A percentile compares a stretch with the other conserved stretches of the same genome.
Evolutionary conservation across 2,113 vertebrate species (phyloP).

Genomic region (Onychostruthus taczanowskii): DNA sequence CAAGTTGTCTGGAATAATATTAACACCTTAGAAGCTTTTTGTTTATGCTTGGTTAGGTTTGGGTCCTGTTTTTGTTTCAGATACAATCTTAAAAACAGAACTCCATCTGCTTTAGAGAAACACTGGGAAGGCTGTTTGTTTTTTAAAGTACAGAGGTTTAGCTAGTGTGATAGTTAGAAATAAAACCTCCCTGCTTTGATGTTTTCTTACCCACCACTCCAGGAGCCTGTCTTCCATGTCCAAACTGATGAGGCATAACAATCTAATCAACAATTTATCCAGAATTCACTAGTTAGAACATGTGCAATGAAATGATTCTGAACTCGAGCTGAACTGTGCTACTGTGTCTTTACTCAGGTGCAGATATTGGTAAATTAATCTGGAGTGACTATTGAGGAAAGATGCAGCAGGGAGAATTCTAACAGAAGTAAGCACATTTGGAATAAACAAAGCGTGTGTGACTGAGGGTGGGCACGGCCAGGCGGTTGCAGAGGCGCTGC

Average conservation of each 20-base stretch:
- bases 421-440: not conserved
- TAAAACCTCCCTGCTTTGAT: constrained; percentile 4
- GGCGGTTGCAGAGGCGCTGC: not conserved
- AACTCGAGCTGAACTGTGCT: not conserved
- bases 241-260: not conserved
- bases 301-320: not conserved
- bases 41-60: not conserved
- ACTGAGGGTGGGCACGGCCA: fast-evolving
- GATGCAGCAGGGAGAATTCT: not conserved
- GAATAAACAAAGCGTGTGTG: not conserved
- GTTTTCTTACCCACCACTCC: not conserved
- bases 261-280: not conserved
- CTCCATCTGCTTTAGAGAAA: not conserved
- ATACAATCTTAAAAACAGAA: not conserved
- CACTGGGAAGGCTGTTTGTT: not conserved
- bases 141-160: not conserved
- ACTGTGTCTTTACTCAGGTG: not conserved
- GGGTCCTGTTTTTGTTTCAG: not conserved
- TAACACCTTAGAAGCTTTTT: constrained; percentile 22
- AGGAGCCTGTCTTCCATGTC: not conserved
- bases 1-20: not conserved
- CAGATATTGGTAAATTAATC: not conserved
- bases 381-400: not conserved
- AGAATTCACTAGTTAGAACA: not conserved
- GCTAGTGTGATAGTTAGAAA: not conserved